Percentiles rank a stretch among this genome's conserved stretches.
These are phyloP conservation scores for Xerus inauris DNA, from an alignment of 2,113 vertebrate genomes.

Conservation along the genomic window DNA sequence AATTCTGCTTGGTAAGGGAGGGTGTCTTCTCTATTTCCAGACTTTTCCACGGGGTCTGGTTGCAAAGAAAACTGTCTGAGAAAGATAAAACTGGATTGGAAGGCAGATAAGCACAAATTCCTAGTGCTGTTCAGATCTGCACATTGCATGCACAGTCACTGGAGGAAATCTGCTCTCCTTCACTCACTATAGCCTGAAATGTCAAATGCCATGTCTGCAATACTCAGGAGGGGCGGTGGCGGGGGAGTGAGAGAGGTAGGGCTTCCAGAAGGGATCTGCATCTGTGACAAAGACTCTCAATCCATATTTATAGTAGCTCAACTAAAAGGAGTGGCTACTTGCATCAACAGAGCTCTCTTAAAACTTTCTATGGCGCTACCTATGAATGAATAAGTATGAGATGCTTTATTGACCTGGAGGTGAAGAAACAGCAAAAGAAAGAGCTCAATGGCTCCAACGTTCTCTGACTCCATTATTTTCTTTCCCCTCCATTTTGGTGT, in stretches of 20 bases:
- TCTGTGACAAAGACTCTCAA: not conserved
- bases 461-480: not conserved
- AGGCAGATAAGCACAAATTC: constrained; percentile 44
- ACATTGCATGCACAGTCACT: not conserved
- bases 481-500: not conserved
- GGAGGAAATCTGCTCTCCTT: not conserved
- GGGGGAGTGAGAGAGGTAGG: not conserved
- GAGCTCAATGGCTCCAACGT: not conserved
- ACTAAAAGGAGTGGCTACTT: not conserved
- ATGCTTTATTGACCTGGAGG: not conserved
- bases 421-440: not conserved
- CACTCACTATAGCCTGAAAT: not conserved
- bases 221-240: not conserved
- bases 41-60: constrained; percentile 11
- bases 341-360: not conserved
- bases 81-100: constrained; percentile 50
- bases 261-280: not conserved
- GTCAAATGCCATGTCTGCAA: not conserved
- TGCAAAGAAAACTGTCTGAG: constrained; percentile 68
- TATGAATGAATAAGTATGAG: not conserved
- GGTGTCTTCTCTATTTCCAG: constrained; percentile 11
- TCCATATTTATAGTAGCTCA: not conserved
- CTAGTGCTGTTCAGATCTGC: not conserved
- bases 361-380: not conserved
- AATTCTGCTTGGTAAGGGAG: not conserved